Conservation (phyloP, 1,140 invertebrate species). For the Limonius californicus region DNA sequence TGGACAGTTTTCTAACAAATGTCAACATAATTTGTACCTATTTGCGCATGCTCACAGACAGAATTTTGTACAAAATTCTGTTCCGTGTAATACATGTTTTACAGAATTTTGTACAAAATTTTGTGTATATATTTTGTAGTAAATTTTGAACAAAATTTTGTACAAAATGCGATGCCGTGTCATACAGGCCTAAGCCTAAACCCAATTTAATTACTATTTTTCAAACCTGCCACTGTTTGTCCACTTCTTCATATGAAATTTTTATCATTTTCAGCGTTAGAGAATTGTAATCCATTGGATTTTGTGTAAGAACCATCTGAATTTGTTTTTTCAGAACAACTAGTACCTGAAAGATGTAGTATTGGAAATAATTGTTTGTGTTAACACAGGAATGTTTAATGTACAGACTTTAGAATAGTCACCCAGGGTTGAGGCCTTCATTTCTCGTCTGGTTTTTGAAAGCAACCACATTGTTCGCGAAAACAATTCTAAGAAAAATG, state of each 20-base stretch:
- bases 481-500: slow-evolving; percentile 42
- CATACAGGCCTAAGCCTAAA: background rate
- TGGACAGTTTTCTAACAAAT: too few relatives aligned
- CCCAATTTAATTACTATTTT: background rate
- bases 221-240: slow-evolving; percentile 31
- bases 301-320: slow-evolving; percentile 30
- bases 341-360: slow-evolving; percentile 27
- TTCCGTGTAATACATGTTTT: too few relatives aligned
- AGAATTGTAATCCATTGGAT: slow-evolving; percentile 33
- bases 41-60: too few relatives aligned
- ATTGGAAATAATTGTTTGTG: background rate
- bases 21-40: too few relatives aligned
- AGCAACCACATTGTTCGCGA: slow-evolving; percentile 42
- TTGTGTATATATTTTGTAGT: too few relatives aligned
- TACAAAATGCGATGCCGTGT: too few relatives aligned
- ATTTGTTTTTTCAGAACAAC: slow-evolving; percentile 38
- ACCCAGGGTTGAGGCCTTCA: slow-evolving; percentile 36
- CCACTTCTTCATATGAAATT: slow-evolving; percentile 30
- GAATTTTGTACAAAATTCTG: too few relatives aligned
- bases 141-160: too few relatives aligned
- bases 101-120: too few relatives aligned
- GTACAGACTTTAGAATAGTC: slow-evolving; percentile 39
- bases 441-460: slow-evolving; percentile 41
- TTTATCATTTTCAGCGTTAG: slow-evolving; percentile 32
- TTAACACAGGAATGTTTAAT: too few relatives aligned